Conservation (phyloP, 2,888 invertebrate genomes). For the Chymomyza fuscimana region DNA sequence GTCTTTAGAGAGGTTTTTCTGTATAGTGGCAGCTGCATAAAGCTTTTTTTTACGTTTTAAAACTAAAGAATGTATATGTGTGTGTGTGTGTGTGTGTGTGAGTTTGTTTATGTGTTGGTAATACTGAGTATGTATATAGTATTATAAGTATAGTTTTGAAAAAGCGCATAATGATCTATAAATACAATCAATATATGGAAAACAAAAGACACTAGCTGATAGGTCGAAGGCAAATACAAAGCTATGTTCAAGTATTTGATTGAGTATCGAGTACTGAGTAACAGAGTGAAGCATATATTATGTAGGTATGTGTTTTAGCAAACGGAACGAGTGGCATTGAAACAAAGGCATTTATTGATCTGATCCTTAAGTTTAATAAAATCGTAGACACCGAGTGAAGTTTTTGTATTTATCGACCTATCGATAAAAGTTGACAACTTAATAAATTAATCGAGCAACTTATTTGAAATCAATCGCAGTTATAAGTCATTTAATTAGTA, state of each 20-base stretch:
- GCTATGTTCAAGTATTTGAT: constrained; percentile 49
- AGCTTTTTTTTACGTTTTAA: constrained; percentile 5
- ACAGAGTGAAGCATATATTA: constrained; percentile 12
- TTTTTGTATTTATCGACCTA: too few species aligned
- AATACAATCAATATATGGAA: constrained; percentile 49
- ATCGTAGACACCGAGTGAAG: too few species aligned
- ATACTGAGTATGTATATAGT: neutral
- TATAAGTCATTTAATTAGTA: too few species aligned
- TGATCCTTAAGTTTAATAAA: neutral
- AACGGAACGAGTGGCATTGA: neutral
- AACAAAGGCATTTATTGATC: neutral
- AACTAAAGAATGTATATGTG: constrained; percentile 10
- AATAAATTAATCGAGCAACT: too few species aligned
- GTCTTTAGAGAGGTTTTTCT: constrained; percentile 54
- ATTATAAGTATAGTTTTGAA: neutral
- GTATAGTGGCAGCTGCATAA: constrained; percentile 13
- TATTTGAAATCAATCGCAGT: too few species aligned
- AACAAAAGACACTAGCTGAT: constrained; percentile 55
- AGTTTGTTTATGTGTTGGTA: constrained; percentile 2
- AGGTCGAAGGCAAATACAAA: constrained; percentile 65
- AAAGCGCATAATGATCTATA: constrained; percentile 17
- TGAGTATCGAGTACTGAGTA: constrained; percentile 20
- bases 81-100: constrained; percentile 19
- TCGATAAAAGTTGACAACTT: too few species aligned
- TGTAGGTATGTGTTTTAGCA: constrained; percentile 17